Evolutionary conservation across 1,140 invertebrate genomes (phyloP).

Genomic region (Scaptomyza montana): DNA sequence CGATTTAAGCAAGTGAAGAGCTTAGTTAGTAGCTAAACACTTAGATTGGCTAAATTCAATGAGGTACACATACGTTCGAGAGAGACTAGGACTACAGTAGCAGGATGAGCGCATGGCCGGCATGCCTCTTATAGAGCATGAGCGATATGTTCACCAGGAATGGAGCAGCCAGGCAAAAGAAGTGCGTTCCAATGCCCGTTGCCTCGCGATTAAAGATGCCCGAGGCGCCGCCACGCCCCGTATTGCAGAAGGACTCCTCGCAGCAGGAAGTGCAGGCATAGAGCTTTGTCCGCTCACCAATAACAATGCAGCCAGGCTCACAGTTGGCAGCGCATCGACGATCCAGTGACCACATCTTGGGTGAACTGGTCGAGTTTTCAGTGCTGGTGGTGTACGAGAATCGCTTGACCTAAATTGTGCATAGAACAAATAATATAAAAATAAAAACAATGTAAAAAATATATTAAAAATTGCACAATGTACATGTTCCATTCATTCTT

Average conservation of each 20-base stretch:
- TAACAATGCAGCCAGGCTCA: constrained; percentile 93
- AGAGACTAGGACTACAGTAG: constrained; percentile 31
- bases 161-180: constrained; percentile 68
- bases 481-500: constrained; percentile 45
- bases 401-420: constrained; percentile 88
- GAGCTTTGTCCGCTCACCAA: constrained; percentile 93
- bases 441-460: neutral
- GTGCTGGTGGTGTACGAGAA: constrained; percentile 92
- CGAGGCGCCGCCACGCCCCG: constrained; percentile 84
- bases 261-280: constrained; percentile 93
- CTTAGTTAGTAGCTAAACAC: neutral
- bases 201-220: constrained; percentile 72
- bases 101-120: constrained; percentile 45
- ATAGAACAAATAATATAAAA: too few relatives aligned
- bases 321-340: constrained; percentile 92
- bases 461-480: neutral
- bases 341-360: constrained; percentile 92
- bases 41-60: constrained; percentile 25
- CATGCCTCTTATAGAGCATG: constrained; percentile 61
- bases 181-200: constrained; percentile 73
- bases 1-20: constrained; percentile 30
- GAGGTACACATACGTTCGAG: constrained; percentile 5
- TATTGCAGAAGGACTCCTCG: constrained; percentile 90
- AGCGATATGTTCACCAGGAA: constrained; percentile 71
- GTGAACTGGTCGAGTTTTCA: constrained; percentile 89